Evolutionary conservation across 2,113 vertebrate genomes (phyloP).

Genomic region (Donacobius atricapilla): DNA sequence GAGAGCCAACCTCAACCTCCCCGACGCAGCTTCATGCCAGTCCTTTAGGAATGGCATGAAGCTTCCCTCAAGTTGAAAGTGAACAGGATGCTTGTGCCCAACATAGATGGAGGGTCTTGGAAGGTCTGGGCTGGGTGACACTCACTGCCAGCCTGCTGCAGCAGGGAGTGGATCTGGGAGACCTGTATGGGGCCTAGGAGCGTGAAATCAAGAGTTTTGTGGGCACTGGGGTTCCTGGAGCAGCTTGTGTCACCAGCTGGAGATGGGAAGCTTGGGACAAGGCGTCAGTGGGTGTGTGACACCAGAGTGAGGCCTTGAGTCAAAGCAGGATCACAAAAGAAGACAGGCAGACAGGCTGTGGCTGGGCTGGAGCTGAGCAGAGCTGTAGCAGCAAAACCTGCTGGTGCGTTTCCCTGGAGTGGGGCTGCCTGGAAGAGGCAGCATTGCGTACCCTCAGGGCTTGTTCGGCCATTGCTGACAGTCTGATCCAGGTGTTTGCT

Average conservation of each 20-base stretch:
- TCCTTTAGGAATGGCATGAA: neutral
- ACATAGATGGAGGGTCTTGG: accelerated
- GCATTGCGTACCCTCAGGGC: neutral
- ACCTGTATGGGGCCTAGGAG: accelerated
- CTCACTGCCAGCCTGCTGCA: neutral
- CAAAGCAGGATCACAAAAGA: neutral
- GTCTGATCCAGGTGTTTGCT: neutral
- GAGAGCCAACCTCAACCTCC: accelerated
- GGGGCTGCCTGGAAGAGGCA: neutral
- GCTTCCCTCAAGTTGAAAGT: neutral
- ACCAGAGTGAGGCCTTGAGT: neutral
- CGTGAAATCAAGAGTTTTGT: neutral
- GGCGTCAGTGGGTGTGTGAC: neutral
- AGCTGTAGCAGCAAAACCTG: neutral
- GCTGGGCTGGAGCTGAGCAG: neutral
- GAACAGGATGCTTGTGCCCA: neutral
- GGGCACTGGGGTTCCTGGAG: neutral
- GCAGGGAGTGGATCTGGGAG: neutral
- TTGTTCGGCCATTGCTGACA: neutral
- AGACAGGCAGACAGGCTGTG: accelerated
- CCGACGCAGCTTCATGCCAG: neutral
- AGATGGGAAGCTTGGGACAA: neutral
- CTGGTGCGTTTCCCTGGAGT: accelerated
- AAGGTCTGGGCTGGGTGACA: neutral
- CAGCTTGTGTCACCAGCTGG: accelerated